phyloP scores from a whole-genome alignment of 2,797 vertebrate species.

The Hafferia zeledoni region DNA sequence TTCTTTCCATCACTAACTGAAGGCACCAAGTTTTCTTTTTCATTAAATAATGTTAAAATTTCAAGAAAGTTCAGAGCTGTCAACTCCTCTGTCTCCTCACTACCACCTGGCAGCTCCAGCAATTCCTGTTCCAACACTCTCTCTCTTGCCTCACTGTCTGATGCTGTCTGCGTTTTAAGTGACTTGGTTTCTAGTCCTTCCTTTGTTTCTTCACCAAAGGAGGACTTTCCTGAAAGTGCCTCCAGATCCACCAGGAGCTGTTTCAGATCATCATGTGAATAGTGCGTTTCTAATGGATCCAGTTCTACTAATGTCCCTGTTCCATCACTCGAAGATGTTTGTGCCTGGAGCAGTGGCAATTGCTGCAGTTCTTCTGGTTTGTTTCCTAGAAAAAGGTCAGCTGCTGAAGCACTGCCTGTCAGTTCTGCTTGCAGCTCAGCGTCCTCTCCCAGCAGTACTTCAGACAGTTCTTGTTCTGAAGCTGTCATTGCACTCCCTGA shows the following conservation, averaged over 20 bases:
- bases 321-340: background rate
- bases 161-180: background rate
- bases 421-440: background rate
- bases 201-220: conserved; percentile 18
- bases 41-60: background rate
- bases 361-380: background rate
- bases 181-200: conserved; percentile 10
- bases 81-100: background rate
- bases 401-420: background rate
- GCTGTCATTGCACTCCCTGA: background rate
- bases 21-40: background rate
- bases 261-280: background rate
- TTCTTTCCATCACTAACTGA: background rate
- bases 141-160: background rate
- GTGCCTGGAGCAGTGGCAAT: background rate
- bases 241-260: background rate
- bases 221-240: background rate
- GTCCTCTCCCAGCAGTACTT: background rate
- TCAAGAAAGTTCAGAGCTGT: background rate
- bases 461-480: conserved; percentile 8
- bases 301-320: background rate
- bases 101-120: background rate
- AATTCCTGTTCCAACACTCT: background rate
- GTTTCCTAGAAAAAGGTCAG: background rate
- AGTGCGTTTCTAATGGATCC: background rate